Evolutionary conservation across 37 sponge, comb jelly and placozoan species (phyloP), one percentile per base, ranked within the genome.

Genomic region (Bolinopsis microptera): DNA sequence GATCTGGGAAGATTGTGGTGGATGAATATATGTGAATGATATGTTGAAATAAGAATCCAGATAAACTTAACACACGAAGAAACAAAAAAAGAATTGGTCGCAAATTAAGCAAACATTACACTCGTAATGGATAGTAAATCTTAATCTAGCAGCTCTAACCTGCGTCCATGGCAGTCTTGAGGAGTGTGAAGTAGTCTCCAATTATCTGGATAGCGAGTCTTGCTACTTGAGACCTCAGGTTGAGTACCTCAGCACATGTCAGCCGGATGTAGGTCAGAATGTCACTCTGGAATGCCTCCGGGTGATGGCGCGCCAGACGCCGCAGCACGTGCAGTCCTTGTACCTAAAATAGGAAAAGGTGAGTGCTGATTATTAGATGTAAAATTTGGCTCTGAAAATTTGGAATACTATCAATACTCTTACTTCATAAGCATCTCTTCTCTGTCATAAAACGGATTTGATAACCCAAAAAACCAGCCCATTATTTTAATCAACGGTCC

Each of bases 171-270:
- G 36, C 61, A 38, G 36, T 24, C 30, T 86, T 86, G 28, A 86
- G 35, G 28, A 86, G 24, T 28, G 25, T 26, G 30, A 39, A 86
- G 61, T 86, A 86, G 61, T 86, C 90, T 38, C 90, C 90, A 38
- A 41, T 86, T 16, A 86, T 86, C 90, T 86, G 90, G 3, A 86
- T 86, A 16, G 90, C 90, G 0, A 86, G 90, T 9, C 90, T 13
- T 23, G 61, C 18, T 13, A 86, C 90, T 34, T 39, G 41, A 24
- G 90, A 86, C 61, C 90, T 38, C 48, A 86, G 61, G 90, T 86
- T 86, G 5, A 48, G 3, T 48, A 86, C 90, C 61, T 86, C 90
- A 21, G 26, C 90, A 41, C 90, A 86, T 5, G 90, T 86, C 1
- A 86, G 61, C 26, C 90, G 9, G 28, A 41, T 24, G 31, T 86